Conservation (phyloP, 2,888 invertebrate species). For the Nomada flava region DNA sequence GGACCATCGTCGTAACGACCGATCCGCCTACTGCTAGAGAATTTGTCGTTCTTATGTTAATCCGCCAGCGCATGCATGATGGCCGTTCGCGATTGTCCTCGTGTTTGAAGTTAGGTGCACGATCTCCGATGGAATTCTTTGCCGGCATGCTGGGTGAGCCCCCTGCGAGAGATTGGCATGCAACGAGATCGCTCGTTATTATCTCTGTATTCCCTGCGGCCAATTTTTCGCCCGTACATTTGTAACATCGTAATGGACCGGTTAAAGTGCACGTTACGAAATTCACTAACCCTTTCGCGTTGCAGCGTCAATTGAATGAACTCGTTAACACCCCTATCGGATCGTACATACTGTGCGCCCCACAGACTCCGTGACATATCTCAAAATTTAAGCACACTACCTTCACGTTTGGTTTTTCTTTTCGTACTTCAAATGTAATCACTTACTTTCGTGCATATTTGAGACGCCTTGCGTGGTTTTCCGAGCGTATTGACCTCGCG, state of each 20-base stretch:
- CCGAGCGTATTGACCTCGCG: no score
- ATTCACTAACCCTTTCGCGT: no score
- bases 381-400: no score
- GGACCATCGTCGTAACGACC: conserved; percentile 57
- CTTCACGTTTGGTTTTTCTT: no score
- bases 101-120: conserved; percentile 38
- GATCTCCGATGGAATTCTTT: conserved; percentile 48
- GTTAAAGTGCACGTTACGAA: background rate
- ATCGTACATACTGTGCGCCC: background rate
- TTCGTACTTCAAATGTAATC: no score
- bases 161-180: conserved; percentile 11
- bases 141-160: conserved; percentile 39
- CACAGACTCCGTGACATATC: no score
- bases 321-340: background rate
- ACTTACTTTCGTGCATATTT: no score
- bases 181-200: background rate
- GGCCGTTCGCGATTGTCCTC: conserved; percentile 42
- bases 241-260: no score
- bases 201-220: background rate
- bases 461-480: no score
- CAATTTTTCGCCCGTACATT: background rate
- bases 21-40: conserved; percentile 58
- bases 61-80: conserved; percentile 31
- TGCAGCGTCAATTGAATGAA: background rate
- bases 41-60: conserved; percentile 52